Evolutionary conservation across 2,888 invertebrate species (phyloP), one percentile per base, ranked within the genome.

Genomic region (Lordiphosa fenestrarum): DNA sequence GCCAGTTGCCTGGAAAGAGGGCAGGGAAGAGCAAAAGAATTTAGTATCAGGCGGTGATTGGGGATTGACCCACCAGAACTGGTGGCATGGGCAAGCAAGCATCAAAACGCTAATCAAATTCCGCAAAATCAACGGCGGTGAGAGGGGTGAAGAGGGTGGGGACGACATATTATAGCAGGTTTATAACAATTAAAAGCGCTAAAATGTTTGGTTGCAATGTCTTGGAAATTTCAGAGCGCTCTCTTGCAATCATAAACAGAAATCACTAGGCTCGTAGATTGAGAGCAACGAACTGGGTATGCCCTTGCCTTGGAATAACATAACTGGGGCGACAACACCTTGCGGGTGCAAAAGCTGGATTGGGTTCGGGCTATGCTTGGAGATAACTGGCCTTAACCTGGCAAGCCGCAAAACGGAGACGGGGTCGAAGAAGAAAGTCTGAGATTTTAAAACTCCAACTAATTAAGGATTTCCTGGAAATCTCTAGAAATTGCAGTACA

Each of bases 1-100:
- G 87, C 88, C 88, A 89, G 56, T 86, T 88, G 63, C 86, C 88
- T 89, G 68, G 4, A 21, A 25, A 36, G 25, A 40, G 12, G 4
- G 38, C 9, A 3, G 49, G 6, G 48, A 49, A 40, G 23, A 7
- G 37, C 15, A 15, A 48, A 12, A 15, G 12, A 19, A 19, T 19
- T 19, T 19, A 37, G 39, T 40, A 62, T 54, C 58, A 66, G 69
- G 66, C 61, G 58, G 63, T 47, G 39, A 41, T 54, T 47, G 62
- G 57, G 53, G 71, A 69, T 62, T 71, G 71, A 69, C 71, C 71
- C 60, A 15, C 19, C 19, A 19, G 19, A 19, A 19, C 19, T 19
- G 19, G 19, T 19, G 19, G 19, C 4, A 19, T 3, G 19, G 4
- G 19, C 19, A 19, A 25, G 33, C 25, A n/a, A 25, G 46, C 13